phyloP scores from a whole-genome alignment of 2,797 vertebrate species.

The Megaceryle alcyon region DNA sequence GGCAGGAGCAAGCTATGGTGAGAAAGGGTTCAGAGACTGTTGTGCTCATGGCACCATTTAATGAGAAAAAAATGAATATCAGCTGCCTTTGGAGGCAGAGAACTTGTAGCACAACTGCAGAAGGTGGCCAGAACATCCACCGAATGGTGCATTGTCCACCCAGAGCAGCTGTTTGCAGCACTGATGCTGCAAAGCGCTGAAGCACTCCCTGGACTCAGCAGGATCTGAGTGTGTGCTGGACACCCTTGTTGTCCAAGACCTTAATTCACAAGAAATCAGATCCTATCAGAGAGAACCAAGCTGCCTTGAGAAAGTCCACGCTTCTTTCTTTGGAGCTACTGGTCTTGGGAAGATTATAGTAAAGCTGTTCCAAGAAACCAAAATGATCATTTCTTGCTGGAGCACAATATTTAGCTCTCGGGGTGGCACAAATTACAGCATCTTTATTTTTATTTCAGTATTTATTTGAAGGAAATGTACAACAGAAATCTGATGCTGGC shows the following conservation, averaged over 20 bases:
- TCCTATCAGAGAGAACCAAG: neutral
- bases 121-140: neutral
- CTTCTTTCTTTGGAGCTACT: neutral
- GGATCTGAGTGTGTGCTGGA: neutral
- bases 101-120: too few species aligned
- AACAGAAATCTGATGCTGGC: conserved; percentile 24
- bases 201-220: neutral
- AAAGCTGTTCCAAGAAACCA: conserved; percentile 20
- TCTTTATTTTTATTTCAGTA: conserved; percentile 52
- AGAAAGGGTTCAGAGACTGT: neutral
- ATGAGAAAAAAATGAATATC: neutral
- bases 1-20: neutral
- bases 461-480: conserved; percentile 39
- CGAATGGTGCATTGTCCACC: neutral
- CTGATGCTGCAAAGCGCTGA: neutral
- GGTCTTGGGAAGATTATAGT: neutral
- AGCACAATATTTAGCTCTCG: neutral
- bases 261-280: neutral
- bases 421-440: conserved; percentile 50
- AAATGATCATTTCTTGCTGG: conserved; percentile 51
- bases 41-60: neutral
- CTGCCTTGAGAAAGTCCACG: neutral
- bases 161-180: neutral
- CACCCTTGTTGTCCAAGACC: neutral
- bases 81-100: neutral